Base-by-base conservation (phyloP, 2,113 vertebrate species). In the Dendrocopos noguchii region DNA sequence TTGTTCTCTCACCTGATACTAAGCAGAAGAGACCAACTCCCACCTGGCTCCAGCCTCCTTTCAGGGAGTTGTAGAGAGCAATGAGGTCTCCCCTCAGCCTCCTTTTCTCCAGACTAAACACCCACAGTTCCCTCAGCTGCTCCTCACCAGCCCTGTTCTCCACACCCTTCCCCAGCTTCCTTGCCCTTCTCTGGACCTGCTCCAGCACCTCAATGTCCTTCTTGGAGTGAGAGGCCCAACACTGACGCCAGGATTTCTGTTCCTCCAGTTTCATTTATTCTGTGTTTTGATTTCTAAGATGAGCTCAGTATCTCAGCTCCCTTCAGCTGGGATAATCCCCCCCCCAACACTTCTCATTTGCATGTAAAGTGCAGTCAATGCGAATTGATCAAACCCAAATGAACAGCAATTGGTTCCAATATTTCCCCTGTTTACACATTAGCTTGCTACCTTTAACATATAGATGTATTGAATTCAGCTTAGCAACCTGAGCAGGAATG, bases 341-440 rank as follows among this genome's bases (percentile, higher is more conserved):
- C 50, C 77, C 89, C 81, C 83, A 82, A 15, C 64, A 60, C 86
- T 95, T 95, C 96, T 95, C 97, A 98, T 99, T 99, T 99, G 98
- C 98, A 99, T 99, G 98, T 98, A 98, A 99, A 99, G 98, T 99
- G 98, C 96, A 98, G 98, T 98, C 98, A 98, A 98, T 99, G 98
- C 88, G 92, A 98, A 99, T 99, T 98, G 98, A 99, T 99, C 98
- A 97, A 96, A 97, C 98, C 98, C 98, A 99, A 98, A 99, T 98
- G 98, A 98, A 98, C 98, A 98, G 98, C 98, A 98, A 98, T 98
- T 98, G 98, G 98, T 98, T 99, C 98, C 98, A 98, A 99, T 99
- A 99, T 97, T 98, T 98, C 97, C 97, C 97, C 97, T 97, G 97
- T 98, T 98, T 97, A 96, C 97, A 98, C 98, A 95, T 97, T 98